Percentiles rank a stretch among this genome's conserved stretches.
Evolutionary conservation across 2,888 invertebrate genomes (phyloP).

Genomic region (Lordiphosa fenestrarum): DNA sequence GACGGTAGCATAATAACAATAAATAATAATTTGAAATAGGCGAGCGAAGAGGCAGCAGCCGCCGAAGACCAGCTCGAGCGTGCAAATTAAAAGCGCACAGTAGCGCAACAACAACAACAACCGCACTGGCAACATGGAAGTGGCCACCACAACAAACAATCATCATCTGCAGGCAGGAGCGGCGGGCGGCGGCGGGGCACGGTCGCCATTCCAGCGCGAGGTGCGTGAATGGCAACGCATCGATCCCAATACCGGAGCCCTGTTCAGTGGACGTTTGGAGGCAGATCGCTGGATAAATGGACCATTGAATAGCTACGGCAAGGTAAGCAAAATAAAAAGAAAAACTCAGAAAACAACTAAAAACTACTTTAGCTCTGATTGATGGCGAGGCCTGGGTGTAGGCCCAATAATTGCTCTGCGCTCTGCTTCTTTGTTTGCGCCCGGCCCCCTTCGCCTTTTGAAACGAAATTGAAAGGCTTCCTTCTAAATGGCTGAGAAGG

Average conservation of each 20-base stretch:
- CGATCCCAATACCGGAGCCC: constrained; percentile 80
- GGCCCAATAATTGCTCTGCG: constrained; percentile 40
- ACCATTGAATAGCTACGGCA: constrained; percentile 80
- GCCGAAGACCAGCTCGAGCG: constrained; percentile 52
- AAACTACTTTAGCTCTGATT: constrained; percentile 41
- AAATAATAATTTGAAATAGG: constrained; percentile 76
- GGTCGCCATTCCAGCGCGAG: constrained; percentile 80
- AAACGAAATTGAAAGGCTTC: constrained; percentile 63
- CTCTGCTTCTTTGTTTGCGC: constrained; percentile 39
- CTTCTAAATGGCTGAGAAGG: constrained; percentile 44
- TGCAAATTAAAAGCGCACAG: constrained; percentile 74
- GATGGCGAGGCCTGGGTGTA: constrained; percentile 36
- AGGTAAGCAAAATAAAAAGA: constrained; percentile 69
- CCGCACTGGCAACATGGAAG: constrained; percentile 61
- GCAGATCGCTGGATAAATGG: constrained; percentile 81
- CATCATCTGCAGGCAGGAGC: constrained; percentile 35
- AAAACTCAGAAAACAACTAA: constrained; percentile 3
- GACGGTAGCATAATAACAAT: constrained; percentile 72
- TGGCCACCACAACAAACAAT: constrained; percentile 75
- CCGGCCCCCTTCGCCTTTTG: constrained; percentile 26
- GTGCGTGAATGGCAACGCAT: constrained; percentile 81
- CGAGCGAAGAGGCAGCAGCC: constrained; percentile 34
- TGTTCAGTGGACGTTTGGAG: constrained; percentile 80
- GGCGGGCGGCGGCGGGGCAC: constrained; percentile 56
- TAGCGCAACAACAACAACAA: constrained; percentile 23